Percentiles rank a stretch among this genome's conserved stretches.
phyloP scores from a whole-genome alignment of 2,888 invertebrate species.

The Papilio gigon region DNA sequence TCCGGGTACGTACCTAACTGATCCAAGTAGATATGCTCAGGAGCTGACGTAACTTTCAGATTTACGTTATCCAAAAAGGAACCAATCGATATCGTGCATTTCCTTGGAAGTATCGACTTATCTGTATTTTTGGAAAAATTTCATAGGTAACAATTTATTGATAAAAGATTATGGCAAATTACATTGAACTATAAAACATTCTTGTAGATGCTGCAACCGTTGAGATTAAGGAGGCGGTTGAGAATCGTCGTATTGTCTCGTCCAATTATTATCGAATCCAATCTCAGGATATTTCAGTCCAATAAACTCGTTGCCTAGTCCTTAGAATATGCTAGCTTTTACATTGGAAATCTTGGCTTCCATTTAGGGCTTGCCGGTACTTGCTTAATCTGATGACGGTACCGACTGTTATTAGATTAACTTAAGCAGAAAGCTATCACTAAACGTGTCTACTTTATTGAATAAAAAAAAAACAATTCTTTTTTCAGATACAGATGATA shows the following conservation, averaged over 20 bases:
- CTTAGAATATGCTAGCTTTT: neutral
- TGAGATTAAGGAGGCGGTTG: neutral
- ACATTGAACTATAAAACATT: neutral
- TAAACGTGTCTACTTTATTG: neutral
- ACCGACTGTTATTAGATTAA: neutral
- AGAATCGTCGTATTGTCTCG: neutral
- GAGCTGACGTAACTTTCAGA: conserved; percentile 26
- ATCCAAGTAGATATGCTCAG: neutral
- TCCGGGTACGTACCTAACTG: conserved; percentile 6
- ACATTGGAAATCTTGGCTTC: neutral
- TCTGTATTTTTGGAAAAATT: neutral
- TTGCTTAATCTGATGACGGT: neutral
- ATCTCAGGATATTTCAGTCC: neutral
- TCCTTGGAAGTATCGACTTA: conserved; percentile 42
- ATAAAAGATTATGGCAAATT: neutral
- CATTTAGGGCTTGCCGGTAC: neutral
- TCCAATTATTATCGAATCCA: neutral
- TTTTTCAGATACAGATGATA: too few relatives aligned
- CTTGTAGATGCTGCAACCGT: neutral
- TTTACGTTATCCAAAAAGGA: neutral
- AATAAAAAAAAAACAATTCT: neutral
- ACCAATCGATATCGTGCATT: neutral
- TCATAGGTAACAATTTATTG: neutral
- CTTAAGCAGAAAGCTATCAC: neutral
- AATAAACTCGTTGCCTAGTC: neutral